Percentiles rank a stretch among this genome's conserved stretches.
Evolutionary conservation across 2,888 invertebrate genomes (phyloP).

Genomic region (Trissonchulus latispiculum): DNA sequence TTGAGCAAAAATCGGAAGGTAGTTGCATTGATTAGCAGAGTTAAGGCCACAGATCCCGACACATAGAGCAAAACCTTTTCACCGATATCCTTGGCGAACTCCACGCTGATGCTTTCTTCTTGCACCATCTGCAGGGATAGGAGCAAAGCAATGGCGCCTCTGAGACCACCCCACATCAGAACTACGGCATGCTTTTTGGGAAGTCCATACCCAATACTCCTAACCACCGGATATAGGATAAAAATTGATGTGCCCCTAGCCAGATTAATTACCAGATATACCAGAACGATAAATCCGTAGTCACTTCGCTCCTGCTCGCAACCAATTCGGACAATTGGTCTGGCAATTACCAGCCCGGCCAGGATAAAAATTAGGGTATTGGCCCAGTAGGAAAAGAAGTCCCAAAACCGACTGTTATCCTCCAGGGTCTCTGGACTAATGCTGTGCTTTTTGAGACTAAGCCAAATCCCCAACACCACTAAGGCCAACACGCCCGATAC

Average conservation of each 20-base stretch:
- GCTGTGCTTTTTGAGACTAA: constrained; percentile 36
- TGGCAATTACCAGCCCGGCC: constrained; percentile 46
- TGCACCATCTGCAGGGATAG: constrained; percentile 50
- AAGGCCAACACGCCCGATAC: constrained; percentile 49
- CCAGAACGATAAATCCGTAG: constrained; percentile 1
- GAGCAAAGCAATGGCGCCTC: constrained; percentile 55
- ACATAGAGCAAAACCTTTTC: constrained; percentile 11
- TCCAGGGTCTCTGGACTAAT: constrained; percentile 13
- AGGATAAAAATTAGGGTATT: constrained; percentile 57
- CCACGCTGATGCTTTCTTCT: neutral
- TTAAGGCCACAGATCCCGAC: neutral
- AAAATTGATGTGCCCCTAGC: neutral
- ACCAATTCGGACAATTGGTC: constrained; percentile 3
- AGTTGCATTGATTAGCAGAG: constrained; percentile 14
- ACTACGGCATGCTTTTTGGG: constrained; percentile 54
- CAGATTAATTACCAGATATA: neutral
- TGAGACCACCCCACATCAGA: constrained; percentile 56
- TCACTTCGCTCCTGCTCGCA: neutral
- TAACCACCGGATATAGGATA: constrained; percentile 9
- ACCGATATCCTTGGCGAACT: constrained; percentile 3
- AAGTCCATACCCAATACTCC: constrained; percentile 34
- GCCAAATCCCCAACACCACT: constrained; percentile 46
- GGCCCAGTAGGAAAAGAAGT: constrained; percentile 48
- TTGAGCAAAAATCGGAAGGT: constrained; percentile 7
- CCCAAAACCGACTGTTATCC: constrained; percentile 40